These are phyloP conservation scores for Shinisaurus crocodilurus DNA, from an alignment of 2,113 vertebrate genomes.

Conservation along the genomic window DNA sequence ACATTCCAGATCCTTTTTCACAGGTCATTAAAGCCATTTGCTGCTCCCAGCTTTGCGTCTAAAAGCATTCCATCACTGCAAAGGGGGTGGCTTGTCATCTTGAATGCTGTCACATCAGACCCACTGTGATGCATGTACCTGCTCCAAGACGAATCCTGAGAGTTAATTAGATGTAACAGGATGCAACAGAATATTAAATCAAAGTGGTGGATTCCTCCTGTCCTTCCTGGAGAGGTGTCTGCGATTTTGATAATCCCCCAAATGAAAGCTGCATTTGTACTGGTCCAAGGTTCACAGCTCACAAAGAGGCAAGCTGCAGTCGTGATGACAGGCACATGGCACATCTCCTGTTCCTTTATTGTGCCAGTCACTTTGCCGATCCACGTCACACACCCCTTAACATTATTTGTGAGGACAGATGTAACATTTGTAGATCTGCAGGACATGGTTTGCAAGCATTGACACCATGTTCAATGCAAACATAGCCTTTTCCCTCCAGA, in stretches of 20 bases:
- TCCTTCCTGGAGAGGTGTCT: slow-evolving; percentile 1
- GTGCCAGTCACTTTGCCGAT: neutral
- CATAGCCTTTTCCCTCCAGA: neutral
- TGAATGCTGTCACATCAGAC: slow-evolving; percentile 33
- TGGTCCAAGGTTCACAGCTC: neutral
- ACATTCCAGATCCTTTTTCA: slow-evolving; percentile 12
- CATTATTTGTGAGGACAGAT: neutral
- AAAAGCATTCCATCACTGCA: slow-evolving; percentile 24
- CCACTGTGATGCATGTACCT: slow-evolving; percentile 30
- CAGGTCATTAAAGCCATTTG: neutral
- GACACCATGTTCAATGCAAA: neutral
- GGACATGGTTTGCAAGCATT: neutral
- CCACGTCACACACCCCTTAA: neutral
- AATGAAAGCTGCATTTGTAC: slow-evolving; percentile 22
- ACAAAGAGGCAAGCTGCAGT: slow-evolving; percentile 23
- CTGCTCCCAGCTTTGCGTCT: slow-evolving; percentile 1
- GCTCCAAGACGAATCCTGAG: neutral
- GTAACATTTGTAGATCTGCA: neutral
- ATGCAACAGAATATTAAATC: slow-evolving; percentile 29
- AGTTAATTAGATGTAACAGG: slow-evolving; percentile 44
- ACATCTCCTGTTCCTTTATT: neutral
- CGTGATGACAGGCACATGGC: neutral
- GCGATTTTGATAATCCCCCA: slow-evolving; percentile 1
- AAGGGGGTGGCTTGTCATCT: slow-evolving; percentile 18
- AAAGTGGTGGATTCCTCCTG: slow-evolving; percentile 17